Evolutionary conservation across 2,888 invertebrate genomes (phyloP).

Genomic region (Tetragonisca angustula): DNA sequence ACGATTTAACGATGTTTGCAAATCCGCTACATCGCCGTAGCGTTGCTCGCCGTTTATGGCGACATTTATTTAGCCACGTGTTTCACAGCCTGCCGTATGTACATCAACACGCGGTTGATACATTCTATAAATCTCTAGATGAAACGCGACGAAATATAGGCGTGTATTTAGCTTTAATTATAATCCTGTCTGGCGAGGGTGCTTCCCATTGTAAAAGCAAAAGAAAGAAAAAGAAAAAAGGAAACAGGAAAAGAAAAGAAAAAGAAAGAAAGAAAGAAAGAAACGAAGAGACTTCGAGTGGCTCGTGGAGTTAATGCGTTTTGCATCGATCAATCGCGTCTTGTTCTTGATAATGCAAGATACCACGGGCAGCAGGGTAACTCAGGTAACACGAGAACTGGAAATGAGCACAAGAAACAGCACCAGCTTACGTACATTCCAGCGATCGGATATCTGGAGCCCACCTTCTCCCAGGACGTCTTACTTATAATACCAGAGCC

Average conservation of each 20-base stretch:
- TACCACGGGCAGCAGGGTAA: conserved; percentile 49
- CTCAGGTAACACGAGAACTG: conserved; percentile 62
- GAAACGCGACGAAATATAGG: conserved; percentile 37
- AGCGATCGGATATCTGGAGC: conserved; percentile 72
- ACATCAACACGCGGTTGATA: neutral
- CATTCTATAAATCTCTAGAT: neutral
- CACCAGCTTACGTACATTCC: conserved; percentile 69
- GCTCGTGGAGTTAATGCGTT: conserved; percentile 64
- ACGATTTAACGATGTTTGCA: neutral
- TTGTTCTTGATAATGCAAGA: conserved; percentile 64
- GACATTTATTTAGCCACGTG: neutral
- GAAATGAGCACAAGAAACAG: conserved; percentile 61
- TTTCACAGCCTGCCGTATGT: neutral
- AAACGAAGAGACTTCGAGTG: conserved; percentile 26
- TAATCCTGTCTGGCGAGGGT: conserved; percentile 53
- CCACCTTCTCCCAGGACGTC: conserved; percentile 69
- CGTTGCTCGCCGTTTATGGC: neutral
- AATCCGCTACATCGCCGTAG: neutral
- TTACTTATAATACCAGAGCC: conserved; percentile 73
- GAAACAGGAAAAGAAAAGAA: neutral
- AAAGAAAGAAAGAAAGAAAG: neutral
- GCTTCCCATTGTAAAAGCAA: neutral
- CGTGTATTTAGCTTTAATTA: conserved; percentile 54
- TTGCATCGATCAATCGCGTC: conserved; percentile 71
- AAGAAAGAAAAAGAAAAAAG: neutral